Evolutionary conservation across 2,888 invertebrate genomes (phyloP), one percentile per base, ranked within the genome.

Genomic region (Apamea anceps): DNA sequence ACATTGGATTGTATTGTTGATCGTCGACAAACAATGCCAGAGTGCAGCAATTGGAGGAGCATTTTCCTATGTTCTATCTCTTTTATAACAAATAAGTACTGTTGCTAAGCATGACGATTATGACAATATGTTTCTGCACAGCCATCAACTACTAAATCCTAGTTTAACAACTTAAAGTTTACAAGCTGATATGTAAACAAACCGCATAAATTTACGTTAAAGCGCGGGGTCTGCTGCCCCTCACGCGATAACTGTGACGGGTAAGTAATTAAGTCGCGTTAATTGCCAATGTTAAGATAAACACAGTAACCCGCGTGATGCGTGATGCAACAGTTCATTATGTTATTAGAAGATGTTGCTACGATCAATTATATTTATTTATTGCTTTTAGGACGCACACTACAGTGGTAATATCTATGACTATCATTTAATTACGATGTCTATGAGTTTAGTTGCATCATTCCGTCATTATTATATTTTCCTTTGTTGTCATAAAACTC

Each of bases 231-330:
- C 12, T 6, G 5, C 28, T 48, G 7, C 12, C 25, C 32, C 37
- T 37, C 10, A 32, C 65, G 48, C 60, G 51, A 62, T 71, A 71
- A 71, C 63, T 63, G 32, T 54, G n/a, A 32, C 54, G 51, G 37
- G 60, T 48, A 48, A 72, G 42, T 57, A 18, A 79, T 72, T 82
- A 72, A 72, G 15, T n/a, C 42, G 12, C 18, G 57, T 42, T 72
- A 42, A 72, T 62, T 75, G 70, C 28, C 65, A 15, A 79, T 67
- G 21, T 83, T 82, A 25, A 70, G 57, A 51, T 70, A 54, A 54
- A 54, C 45, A 54, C 60, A 32, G 51, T 73, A 45, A 60, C 18
- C 51, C 15, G 54, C n/a, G 18, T 37, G 48, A 15, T 60, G 28
- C 15, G 25, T 18, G 32, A 21, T 32, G 32, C 12, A 12, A 66